Evolutionary conservation across 2,797 vertebrate genomes (phyloP), one percentile per base, ranked within the genome.

Genomic region (Hyperoplus lanceolatus): DNA sequence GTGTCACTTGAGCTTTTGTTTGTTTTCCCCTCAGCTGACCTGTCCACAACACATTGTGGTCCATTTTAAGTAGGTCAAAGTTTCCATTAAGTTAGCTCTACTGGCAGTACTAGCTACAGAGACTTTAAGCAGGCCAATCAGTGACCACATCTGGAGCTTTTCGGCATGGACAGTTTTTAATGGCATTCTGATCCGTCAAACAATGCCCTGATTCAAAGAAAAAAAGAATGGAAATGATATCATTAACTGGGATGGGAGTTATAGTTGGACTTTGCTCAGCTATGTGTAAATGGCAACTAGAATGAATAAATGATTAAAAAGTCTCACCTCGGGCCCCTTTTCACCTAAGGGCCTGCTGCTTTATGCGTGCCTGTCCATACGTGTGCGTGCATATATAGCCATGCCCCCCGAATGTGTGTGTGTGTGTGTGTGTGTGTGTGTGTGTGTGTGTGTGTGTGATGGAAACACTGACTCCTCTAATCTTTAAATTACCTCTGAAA

Each of bases 401-500:
- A 51, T 39, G 45, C 29, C 29, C 29, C 29, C 29, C 29, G 29
- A 29, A 29, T 29, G 29, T 29, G 29, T 29, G 29, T 4, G 4
- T 53, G 56, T 63, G 49, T 83, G 77, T 59, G 77, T 61, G 69
- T 49, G 59, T 64, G 46, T n/a, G n/a, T n/a, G n/a, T n/a, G n/a
- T n/a, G n/a, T n/a, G n/a, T 79, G 79, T 55, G 75, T 60, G 69
- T 36, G 65, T 16, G 79, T 80, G 89, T 87, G 91, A 93, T 94
- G 92, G 93, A 94, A 95, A 93, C 88, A 93, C 89, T 93, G 92
- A 94, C 91, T 93, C 82, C 76, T 90, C 88, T 91, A 90, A 95
- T 94, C 92, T 94, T 93, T 94, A 93, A 93, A 94, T 95, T 93
- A 94, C 83, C 89, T 91, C 88, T 5, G 54, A 92, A 93, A 93